phyloP scores from a whole-genome alignment of 2,797 vertebrate species.

The Paedocypris micromegethes region DNA sequence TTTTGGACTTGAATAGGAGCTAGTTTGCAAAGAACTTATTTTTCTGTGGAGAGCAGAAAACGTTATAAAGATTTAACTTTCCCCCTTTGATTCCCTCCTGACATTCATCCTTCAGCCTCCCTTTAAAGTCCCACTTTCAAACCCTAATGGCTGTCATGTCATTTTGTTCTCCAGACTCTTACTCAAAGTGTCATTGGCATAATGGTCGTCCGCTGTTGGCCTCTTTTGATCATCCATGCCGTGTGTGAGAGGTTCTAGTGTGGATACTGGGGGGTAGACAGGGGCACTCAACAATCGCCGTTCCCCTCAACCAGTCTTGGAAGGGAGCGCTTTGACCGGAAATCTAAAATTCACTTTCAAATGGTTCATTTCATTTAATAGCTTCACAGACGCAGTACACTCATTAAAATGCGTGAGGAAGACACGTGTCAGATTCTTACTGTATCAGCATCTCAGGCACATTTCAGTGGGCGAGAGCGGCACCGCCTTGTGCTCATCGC shows the following conservation, averaged over 20 bases:
- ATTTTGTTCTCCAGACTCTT: constrained; percentile 76
- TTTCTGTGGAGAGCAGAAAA: constrained; percentile 48
- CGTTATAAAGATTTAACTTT: constrained; percentile 81
- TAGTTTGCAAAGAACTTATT: constrained; percentile 69
- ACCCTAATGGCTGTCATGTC: constrained; percentile 84
- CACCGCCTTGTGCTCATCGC: constrained; percentile 35
- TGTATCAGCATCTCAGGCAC: constrained; percentile 71
- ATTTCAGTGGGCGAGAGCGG: constrained; percentile 41
- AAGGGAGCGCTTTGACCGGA: constrained; percentile 68
- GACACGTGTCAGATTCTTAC: constrained; percentile 58
- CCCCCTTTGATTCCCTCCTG: constrained; percentile 75
- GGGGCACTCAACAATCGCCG: constrained; percentile 44
- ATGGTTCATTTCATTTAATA: constrained; percentile 73
- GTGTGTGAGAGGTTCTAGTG: constrained; percentile 65
- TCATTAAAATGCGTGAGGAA: constrained; percentile 68
- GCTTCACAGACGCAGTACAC: constrained; percentile 60
- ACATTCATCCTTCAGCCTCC: constrained; percentile 79
- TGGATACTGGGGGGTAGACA: constrained; percentile 60
- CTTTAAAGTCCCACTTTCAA: constrained; percentile 81
- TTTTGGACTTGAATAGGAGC: constrained; percentile 60
- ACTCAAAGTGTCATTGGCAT: constrained; percentile 84
- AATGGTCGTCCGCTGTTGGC: constrained; percentile 77
- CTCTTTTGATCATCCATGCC: constrained; percentile 80
- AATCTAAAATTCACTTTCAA: constrained; percentile 85
- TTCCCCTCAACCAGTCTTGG: constrained; percentile 62